These are phyloP conservation scores for Augiades crinisus DNA, from an alignment of 2,888 invertebrate genomes.

Conservation along the genomic window DNA sequence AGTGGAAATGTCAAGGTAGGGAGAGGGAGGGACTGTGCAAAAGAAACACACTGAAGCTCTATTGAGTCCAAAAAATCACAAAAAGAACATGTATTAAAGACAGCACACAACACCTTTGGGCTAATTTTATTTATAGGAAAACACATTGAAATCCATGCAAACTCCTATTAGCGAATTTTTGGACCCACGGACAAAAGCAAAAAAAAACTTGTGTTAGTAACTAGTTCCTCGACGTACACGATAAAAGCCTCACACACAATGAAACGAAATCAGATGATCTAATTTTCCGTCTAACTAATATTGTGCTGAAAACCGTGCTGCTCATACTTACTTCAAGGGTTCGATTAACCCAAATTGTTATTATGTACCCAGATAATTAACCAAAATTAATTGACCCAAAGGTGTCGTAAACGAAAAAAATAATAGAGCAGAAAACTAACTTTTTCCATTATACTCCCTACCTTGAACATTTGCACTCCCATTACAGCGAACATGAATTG, in stretches of 20 bases:
- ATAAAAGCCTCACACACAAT: constrained; percentile 59
- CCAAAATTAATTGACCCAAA: constrained; percentile 75
- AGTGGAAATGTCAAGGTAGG: constrained; percentile 80
- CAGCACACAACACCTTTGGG: constrained; percentile 77
- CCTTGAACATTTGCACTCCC: constrained; percentile 99
- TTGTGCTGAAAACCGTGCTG: constrained; percentile 29
- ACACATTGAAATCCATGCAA: constrained; percentile 48
- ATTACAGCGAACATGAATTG: constrained; percentile 99
- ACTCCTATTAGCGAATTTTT: constrained; percentile 61
- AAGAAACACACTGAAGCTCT: constrained; percentile 68
- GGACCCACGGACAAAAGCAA: constrained; percentile 63
- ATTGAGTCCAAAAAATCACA: constrained; percentile 74
- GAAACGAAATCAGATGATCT: constrained; percentile 60
- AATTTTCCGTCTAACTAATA: constrained; percentile 12
- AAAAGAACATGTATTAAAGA: constrained; percentile 35
- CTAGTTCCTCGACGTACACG: constrained; percentile 41
- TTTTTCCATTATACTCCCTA: constrained; percentile 79
- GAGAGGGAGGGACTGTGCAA: constrained; percentile 66
- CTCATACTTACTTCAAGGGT: constrained; percentile 55
- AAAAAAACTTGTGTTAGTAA: constrained; percentile 50
- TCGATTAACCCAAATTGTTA: too few species aligned
- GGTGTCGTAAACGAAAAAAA: constrained; percentile 57
- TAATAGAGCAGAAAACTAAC: constrained; percentile 26
- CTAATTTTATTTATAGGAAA: constrained; percentile 40
- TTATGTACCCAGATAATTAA: too few species aligned